Percentiles rank a stretch among this genome's conserved stretches.
Evolutionary conservation across 2,797 vertebrate species (phyloP).

Genomic region (Mionectes olivaceus): DNA sequence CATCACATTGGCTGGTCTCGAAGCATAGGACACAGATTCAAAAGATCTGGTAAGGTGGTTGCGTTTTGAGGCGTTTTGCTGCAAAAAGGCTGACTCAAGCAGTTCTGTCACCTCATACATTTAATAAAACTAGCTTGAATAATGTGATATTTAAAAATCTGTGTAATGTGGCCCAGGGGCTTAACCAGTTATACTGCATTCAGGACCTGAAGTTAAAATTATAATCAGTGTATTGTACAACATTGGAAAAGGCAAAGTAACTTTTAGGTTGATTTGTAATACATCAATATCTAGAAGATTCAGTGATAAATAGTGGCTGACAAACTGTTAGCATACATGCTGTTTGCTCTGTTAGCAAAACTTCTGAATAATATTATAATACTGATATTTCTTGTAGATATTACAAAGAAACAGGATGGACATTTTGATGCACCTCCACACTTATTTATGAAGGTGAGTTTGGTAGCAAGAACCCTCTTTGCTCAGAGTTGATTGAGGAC

Average conservation of each 20-base stretch:
- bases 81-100: background rate
- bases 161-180: accelerated
- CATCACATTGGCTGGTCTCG: conserved; percentile 97
- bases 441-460: conserved; percentile 92
- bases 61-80: background rate
- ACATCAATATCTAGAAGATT: background rate
- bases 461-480: conserved; percentile 28
- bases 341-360: conserved; percentile 45
- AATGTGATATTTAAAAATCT: background rate
- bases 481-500: conserved; percentile 31
- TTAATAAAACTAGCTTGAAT: background rate
- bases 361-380: conserved; percentile 29
- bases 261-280: background rate
- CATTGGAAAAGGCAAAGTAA: background rate
- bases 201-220: background rate
- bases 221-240: background rate
- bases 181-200: background rate
- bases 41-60: conserved; percentile 89
- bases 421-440: conserved; percentile 90
- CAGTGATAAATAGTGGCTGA: background rate
- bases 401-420: conserved; percentile 93
- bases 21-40: conserved; percentile 97
- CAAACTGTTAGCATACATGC: background rate
- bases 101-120: background rate
- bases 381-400: conserved; percentile 82